phyloP scores from a whole-genome alignment of 2,797 vertebrate species.

The Pterois miles region DNA sequence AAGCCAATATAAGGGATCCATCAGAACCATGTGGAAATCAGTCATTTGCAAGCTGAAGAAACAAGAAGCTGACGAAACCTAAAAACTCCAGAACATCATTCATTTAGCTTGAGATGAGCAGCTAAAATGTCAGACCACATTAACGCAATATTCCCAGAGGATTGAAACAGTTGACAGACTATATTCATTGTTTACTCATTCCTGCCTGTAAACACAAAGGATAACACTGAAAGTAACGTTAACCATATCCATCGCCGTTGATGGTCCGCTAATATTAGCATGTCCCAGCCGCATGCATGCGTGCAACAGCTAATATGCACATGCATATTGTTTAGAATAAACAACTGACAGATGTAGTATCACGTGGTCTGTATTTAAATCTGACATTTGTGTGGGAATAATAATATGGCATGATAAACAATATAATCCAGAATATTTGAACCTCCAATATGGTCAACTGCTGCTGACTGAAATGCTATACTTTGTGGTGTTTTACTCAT shows the following conservation, averaged over 20 bases:
- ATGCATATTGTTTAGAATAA: neutral
- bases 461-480: neutral
- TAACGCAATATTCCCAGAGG: neutral
- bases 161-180: neutral
- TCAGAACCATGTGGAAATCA: slow-evolving; percentile 16
- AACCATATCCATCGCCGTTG: neutral
- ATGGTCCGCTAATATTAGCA: neutral
- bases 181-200: neutral
- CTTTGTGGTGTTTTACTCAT: neutral
- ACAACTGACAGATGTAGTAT: neutral
- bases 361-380: neutral
- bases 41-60: slow-evolving; percentile 1
- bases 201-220: neutral
- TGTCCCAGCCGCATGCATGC: neutral
- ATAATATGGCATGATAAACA: neutral
- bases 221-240: too few species aligned
- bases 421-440: neutral
- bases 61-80: neutral
- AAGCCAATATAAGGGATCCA: neutral
- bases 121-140: neutral
- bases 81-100: neutral
- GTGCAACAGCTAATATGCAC: neutral
- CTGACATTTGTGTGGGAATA: neutral
- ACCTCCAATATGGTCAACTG: neutral
- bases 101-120: neutral